phyloP scores from a whole-genome alignment of 1,140 invertebrate genomes.

The Chymomyza costata region DNA sequence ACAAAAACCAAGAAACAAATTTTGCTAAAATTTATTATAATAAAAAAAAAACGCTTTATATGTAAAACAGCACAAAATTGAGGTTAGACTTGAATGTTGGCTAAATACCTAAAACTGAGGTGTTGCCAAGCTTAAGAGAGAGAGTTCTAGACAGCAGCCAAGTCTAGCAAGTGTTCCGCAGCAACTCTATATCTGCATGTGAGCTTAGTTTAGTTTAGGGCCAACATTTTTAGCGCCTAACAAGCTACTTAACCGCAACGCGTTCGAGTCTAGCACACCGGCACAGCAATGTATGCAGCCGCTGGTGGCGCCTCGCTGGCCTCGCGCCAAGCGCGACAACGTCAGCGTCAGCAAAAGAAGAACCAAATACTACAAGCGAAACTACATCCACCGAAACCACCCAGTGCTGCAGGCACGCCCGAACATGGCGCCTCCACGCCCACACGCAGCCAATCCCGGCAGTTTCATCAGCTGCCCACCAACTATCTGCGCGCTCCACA shows the following conservation, averaged over 20 bases:
- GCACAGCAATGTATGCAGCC: conserved; percentile 84
- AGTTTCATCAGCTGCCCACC: conserved; percentile 78
- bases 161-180: too few species aligned
- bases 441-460: conserved; percentile 75
- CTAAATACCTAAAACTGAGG: conserved; percentile 13
- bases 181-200: not conserved
- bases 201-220: conserved; percentile 1
- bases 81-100: conserved; percentile 2
- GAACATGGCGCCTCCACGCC: conserved; percentile 63
- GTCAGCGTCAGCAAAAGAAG: conserved; percentile 75
- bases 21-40: conserved; percentile 60
- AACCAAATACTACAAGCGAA: conserved; percentile 76
- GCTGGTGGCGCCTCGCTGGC: conserved; percentile 84
- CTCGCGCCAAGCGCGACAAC: conserved; percentile 80
- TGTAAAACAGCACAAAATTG: conserved; percentile 4
- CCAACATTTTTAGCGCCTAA: conserved; percentile 34
- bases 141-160: too few species aligned
- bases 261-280: not conserved
- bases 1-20: conserved; percentile 25
- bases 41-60: conserved; percentile 52
- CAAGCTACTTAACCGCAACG: conserved; percentile 18
- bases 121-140: too few species aligned
- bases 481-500: conserved; percentile 72
- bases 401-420: conserved; percentile 56
- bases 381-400: conserved; percentile 75